phyloP scores from a whole-genome alignment of 2,888 invertebrate genomes.

The Lysandra bellargus region DNA sequence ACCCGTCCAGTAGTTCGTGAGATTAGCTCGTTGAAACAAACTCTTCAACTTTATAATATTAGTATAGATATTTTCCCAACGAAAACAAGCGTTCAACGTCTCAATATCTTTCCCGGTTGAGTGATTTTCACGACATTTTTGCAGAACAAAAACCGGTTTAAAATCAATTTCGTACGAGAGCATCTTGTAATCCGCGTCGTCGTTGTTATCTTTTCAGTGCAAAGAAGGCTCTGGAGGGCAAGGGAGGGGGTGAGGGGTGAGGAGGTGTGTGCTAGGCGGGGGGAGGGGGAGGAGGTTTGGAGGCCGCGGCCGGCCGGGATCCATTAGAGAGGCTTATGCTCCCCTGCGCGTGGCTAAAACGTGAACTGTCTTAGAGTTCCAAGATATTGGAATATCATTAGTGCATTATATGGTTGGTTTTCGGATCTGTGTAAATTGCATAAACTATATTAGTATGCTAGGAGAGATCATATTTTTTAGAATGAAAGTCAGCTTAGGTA shows the following conservation, averaged over 20 bases:
- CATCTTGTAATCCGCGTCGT: conserved; percentile 11
- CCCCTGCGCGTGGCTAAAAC: conserved; percentile 7
- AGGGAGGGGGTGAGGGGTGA: neutral
- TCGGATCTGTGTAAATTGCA: neutral
- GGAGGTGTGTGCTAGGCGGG: neutral
- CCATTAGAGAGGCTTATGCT: conserved; percentile 2
- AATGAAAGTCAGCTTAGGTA: no score
- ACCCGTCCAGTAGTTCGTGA: no score
- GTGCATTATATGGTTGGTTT: neutral
- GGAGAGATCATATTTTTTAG: no score
- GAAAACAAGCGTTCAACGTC: neutral
- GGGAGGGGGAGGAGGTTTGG: neutral
- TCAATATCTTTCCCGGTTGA: conserved; percentile 12
- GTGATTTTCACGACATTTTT: conserved; percentile 14
- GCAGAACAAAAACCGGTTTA: conserved; percentile 17
- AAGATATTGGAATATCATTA: neutral
- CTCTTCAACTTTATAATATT: neutral
- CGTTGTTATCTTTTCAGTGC: conserved; percentile 26
- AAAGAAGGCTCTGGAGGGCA: conserved; percentile 15
- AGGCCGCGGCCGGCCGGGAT: conserved; percentile 14
- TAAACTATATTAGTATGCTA: neutral
- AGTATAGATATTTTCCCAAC: neutral
- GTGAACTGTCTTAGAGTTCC: conserved; percentile 2
- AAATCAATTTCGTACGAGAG: conserved; percentile 13
- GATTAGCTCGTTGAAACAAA: no score